Percentiles rank a stretch among this genome's conserved stretches.
Evolutionary conservation across 2,888 invertebrate species (phyloP).

Genomic region (Ephialtes manifestator): DNA sequence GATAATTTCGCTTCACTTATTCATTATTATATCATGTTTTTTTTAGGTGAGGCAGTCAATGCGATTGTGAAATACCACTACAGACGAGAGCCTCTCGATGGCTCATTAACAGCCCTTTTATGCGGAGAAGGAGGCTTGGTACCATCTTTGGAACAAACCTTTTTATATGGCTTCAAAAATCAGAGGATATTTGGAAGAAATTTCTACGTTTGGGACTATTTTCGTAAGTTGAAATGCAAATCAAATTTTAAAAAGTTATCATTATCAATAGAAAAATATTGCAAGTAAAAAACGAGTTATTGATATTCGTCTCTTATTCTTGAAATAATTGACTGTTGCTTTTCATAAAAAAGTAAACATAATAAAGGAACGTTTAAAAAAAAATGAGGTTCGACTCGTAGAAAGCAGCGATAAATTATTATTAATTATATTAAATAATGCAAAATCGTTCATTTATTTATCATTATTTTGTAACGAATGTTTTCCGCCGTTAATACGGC

Average conservation of each 20-base stretch:
- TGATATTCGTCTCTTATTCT: no score
- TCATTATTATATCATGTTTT: neutral
- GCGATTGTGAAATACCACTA: conserved; percentile 99
- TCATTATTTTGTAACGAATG: no score
- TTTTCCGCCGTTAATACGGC: no score
- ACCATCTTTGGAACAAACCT: conserved; percentile 96
- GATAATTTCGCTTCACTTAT: neutral
- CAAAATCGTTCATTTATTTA: no score
- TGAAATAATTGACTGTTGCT: no score
- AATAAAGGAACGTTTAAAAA: no score
- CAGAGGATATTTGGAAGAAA: conserved; percentile 96
- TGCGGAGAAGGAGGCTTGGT: conserved; percentile 99
- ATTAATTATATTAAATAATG: no score
- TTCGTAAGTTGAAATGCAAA: conserved; percentile 92
- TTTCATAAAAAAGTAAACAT: no score
- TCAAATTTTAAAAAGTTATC: no score
- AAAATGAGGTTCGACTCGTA: neutral
- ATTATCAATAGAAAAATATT: no score
- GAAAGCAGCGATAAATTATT: neutral
- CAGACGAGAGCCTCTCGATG: conserved; percentile 93
- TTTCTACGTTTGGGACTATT: conserved; percentile 99
- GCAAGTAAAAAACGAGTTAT: no score
- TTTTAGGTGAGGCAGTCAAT: conserved; percentile 96
- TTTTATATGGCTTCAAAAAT: conserved; percentile 98
- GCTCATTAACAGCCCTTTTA: conserved; percentile 95